Evolutionary conservation across 2,113 vertebrate genomes (phyloP), one percentile per base, ranked within the genome.

Genomic region (Cygnus buccinator): DNA sequence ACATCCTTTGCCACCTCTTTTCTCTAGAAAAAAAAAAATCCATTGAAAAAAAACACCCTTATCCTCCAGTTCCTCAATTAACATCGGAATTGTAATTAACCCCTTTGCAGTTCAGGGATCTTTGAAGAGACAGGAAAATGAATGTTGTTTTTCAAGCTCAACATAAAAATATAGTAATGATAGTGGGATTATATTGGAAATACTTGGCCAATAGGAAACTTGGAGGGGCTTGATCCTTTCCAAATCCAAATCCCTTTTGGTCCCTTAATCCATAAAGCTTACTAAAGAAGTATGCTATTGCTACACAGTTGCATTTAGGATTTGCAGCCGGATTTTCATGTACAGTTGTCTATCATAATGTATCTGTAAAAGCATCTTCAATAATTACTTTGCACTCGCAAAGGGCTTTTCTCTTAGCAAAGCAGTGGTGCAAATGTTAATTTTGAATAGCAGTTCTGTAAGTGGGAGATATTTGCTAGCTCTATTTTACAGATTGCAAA

Each of bases 231-330:
- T 94, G 63, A 85, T 89, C 55, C 39, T 33, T 92, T 87, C 44
- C 31, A 94, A 81, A 87, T 90, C 73, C 84, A 94, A 94, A 95
- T 75, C 41, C 11, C 13, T 90, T 85, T 94, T 68, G 52, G 90
- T 87, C 14, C 7, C 22, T 93, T 96, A 95, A 94, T 89, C 77
- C 77, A 85, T 50, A 91, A 93, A 72, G 0, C 11, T 96, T 79
- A 66, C 35, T 88, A 58, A 61, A 87, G 67, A 93, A 93, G 62
- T 73, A 52, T 74, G n/a, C 6, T 83, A 75, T 59, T 50, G 22
- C 41, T 84, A 88, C 73, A 87, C 39, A 78, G 46, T 90, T 93
- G 31, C 2, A 3, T 73, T 94, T 74, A 90, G 66, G 76, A 87
- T 94, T 84, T 94, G 72, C 59, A 93, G 63, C 50, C 95, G 89